Base-by-base conservation (phyloP, 2,113 vertebrate genomes). In the Hydropotes inermis region DNA sequence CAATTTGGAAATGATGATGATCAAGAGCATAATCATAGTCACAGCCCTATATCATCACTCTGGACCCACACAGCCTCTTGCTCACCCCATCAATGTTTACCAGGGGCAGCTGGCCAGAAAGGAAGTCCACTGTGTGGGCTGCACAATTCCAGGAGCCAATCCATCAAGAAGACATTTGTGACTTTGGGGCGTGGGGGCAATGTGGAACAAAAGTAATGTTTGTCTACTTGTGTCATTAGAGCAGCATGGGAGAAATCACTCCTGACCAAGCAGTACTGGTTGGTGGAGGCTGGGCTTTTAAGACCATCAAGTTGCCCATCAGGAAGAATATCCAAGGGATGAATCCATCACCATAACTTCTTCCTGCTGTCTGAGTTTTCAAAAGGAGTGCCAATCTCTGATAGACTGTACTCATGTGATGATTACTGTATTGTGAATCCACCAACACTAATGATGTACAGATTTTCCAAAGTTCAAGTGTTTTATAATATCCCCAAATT, bases 381-480 rank as follows among this genome's bases (percentile, higher is more conserved):
- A 87, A 94, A 85, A 97, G 78, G 86, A 98, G 95, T 97, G 89
- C 81, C 96, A 98, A 4, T 96, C 96, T 95, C 67, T 97, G 98
- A 98, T 52, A 98, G 91, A 85, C 87, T 95, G 91, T 94, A 92
- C 95, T 98, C 57, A 88, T 93, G 67, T 97, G 97, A 98, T 97
- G 95, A 98, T 98, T 98, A 98, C 96, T 96, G 55, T 95, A 45
- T 67, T 95, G 54, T 95, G 86, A 87, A 89, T 98, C 96, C 89
- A 89, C 92, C 97, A 92, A 97, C 95, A 96, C 85, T 98, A 98
- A 97, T 47, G 95, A 97, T 95, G 47, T 94, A 90, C 97, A 97
- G 97, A 97, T 95, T 98, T 98, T 97, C 92, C 85, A 81, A 97
- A 98, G 97, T 94, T 97, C 82, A 96, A 89, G 95, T 91, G 95